These are phyloP conservation scores for Muscicapa adusta DNA, from an alignment of 2,113 vertebrate genomes.

Conservation along the genomic window DNA sequence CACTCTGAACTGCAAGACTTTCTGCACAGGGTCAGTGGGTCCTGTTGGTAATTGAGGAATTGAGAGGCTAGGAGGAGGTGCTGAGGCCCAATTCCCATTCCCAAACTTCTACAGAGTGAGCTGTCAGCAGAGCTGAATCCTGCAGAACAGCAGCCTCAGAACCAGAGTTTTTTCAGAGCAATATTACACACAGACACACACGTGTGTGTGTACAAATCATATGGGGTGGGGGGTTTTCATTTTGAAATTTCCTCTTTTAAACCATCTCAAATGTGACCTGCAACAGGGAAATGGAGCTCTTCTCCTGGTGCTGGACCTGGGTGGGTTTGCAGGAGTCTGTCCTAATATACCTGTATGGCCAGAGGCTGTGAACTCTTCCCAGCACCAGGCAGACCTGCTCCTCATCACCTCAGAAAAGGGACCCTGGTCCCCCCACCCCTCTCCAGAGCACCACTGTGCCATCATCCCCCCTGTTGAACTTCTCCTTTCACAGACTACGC, in stretches of 20 bases:
- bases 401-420: not conserved
- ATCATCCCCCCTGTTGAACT: accelerated
- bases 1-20: not conserved
- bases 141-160: not conserved
- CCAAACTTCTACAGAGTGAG: not conserved
- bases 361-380: not conserved
- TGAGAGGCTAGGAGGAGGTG: not conserved
- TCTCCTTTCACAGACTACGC: not conserved
- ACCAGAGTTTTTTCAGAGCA: not conserved
- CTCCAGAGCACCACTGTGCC: not conserved
- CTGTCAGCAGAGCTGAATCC: not conserved
- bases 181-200: not conserved
- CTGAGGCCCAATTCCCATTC: not conserved
- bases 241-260: not conserved
- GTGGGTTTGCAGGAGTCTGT: not conserved
- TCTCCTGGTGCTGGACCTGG: not conserved
- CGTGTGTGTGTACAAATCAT: not conserved
- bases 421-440: not conserved
- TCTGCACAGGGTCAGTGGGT: accelerated
- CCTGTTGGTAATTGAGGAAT: not conserved
- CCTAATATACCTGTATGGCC: not conserved
- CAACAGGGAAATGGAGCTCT: not conserved
- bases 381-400: not conserved
- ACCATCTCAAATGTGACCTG: not conserved
- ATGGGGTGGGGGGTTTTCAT: not conserved